Conservation (phyloP, 2,113 vertebrate genomes). For the Lampris megalopsis region DNA sequence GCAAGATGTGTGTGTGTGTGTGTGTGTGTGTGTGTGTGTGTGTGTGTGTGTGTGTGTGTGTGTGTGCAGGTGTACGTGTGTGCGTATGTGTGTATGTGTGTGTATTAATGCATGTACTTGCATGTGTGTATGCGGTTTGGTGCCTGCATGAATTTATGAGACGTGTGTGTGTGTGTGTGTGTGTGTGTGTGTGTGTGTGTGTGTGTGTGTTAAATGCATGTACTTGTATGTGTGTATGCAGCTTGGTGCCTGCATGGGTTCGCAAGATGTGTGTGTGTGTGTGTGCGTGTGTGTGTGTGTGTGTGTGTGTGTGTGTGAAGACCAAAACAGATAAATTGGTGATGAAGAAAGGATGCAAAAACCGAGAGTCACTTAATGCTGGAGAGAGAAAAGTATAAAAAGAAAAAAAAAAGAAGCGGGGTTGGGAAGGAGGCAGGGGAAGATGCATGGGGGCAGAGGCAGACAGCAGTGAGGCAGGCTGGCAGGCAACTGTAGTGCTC, state of each 20-base stretch:
- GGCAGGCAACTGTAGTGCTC: conserved; percentile 52
- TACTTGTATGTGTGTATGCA: background rate
- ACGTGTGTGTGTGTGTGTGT: background rate
- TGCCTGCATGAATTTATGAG: no score
- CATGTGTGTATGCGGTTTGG: no score
- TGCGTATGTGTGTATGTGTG: no score
- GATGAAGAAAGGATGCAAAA: conserved; percentile 16
- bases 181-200: background rate
- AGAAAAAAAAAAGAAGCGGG: conserved; percentile 15
- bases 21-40: no score
- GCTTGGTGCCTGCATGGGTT: background rate
- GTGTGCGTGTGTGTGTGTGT: background rate
- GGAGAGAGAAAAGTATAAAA: background rate
- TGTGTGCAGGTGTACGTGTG: no score
- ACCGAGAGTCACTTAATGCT: conserved; percentile 9
- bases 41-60: no score
- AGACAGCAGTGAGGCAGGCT: conserved; percentile 44
- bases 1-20: no score
- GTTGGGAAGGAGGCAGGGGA: conserved; percentile 6
- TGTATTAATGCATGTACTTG: no score
- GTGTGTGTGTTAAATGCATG: background rate
- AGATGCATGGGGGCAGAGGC: conserved; percentile 22
- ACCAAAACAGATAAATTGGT: conserved; percentile 14
- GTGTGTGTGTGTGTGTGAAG: conserved; percentile 6
- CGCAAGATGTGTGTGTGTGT: background rate